A percentile compares a stretch with the other conserved stretches of the same genome.
Conservation (phyloP, 92 coral and sea anemone species). For the Galaxea fascicularis region DNA sequence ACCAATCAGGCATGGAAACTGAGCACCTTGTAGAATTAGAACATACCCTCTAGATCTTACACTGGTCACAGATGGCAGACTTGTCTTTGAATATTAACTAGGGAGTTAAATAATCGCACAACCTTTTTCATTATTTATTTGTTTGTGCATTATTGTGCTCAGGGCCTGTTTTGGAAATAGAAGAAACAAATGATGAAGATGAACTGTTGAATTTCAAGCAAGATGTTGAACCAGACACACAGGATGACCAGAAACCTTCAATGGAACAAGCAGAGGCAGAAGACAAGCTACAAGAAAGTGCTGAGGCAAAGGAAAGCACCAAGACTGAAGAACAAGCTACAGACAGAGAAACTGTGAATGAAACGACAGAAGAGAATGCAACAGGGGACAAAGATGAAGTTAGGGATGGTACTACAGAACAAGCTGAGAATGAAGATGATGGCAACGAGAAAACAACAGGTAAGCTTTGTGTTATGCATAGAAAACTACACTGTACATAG, state of each 20-base stretch:
- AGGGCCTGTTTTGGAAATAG: constrained; percentile 98
- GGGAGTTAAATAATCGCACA: neutral
- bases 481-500: neutral
- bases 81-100: neutral
- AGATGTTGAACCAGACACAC: constrained; percentile 24
- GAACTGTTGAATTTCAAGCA: constrained; percentile 8
- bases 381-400: constrained; percentile 18
- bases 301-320: constrained; percentile 20
- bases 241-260: constrained; percentile 38
- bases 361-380: constrained; percentile 29
- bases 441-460: constrained; percentile 6
- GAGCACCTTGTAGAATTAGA: too few relatives aligned
- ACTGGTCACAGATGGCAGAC: too few relatives aligned
- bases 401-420: constrained; percentile 5
- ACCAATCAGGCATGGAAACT: too few relatives aligned
- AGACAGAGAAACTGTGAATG: constrained; percentile 30
- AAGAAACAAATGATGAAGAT: constrained; percentile 78
- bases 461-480: neutral
- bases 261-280: constrained; percentile 20
- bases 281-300: constrained; percentile 1
- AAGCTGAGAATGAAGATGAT: constrained; percentile 15
- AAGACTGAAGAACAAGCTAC: constrained; percentile 2
- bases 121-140: neutral
- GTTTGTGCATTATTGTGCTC: neutral
- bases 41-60: too few relatives aligned